Percentiles rank a stretch among this genome's conserved stretches.
Conservation (phyloP, 2,113 vertebrate species). For the Tyto alba region DNA sequence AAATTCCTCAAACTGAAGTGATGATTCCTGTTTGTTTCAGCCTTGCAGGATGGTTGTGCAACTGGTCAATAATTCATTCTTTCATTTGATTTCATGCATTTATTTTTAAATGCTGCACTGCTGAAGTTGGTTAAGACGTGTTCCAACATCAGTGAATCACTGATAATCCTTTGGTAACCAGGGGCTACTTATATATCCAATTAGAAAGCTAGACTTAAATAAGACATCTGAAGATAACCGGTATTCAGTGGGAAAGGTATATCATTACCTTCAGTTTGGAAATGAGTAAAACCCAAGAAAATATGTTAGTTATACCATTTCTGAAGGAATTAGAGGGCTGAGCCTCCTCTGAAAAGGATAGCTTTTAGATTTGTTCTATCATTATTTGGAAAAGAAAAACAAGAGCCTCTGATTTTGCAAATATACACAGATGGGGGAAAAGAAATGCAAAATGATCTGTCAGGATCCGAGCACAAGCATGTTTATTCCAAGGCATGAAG, state of each 20-base stretch:
- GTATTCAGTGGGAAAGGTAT: neutral
- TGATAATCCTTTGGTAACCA: constrained; percentile 2
- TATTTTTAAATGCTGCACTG: constrained; percentile 12
- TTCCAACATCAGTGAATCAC: neutral
- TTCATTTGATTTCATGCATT: neutral
- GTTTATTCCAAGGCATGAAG: neutral
- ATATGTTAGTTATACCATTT: neutral
- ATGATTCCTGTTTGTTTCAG: neutral
- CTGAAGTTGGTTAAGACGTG: neutral
- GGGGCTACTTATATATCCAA: neutral
- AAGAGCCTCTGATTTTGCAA: neutral
- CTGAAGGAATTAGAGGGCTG: neutral
- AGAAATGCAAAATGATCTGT: neutral
- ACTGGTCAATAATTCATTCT: constrained; percentile 6
- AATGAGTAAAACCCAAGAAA: neutral
- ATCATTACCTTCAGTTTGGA: neutral
- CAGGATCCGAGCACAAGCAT: neutral
- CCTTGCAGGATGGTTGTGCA: neutral
- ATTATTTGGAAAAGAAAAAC: neutral
- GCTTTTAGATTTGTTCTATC: neutral
- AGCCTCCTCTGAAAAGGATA: neutral
- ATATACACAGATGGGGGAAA: neutral
- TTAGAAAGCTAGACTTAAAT: neutral
- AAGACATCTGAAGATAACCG: neutral
- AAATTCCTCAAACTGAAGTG: neutral